Evolutionary conservation across 2,797 vertebrate species (phyloP), one percentile per base, ranked within the genome.

Genomic region (Trachurus trachurus): DNA sequence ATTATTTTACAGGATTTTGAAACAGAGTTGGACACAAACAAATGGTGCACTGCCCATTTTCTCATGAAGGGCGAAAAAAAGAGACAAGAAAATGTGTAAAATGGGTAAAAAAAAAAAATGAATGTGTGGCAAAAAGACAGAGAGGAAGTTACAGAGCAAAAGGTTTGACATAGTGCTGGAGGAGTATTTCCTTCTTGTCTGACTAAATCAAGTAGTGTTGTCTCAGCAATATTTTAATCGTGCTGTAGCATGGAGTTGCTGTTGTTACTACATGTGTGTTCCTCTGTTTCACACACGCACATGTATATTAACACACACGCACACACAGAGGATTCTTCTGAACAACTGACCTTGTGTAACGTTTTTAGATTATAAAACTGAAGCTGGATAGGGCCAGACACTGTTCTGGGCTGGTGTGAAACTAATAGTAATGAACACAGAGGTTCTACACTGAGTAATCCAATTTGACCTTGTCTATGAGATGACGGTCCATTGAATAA

Each of bases 131-230:
- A 53, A 77, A 84, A 78, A 26, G 37, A 69, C 45, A n/a, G 37
- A 31, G 9, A 58, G 31, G 10, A 78, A 73, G 59, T 69, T 79
- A 87, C 76, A 83, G 78, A 84, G 71, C 10, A 68, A 72, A 74
- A 82, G 78, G 87, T 85, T 71, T 92, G 92, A 94, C 90, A 86
- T 78, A 78, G 79, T 76, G 89, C 90, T 88, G 82, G 86, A 91
- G 90, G 90, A 87, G 85, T 85, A 81, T 92, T 93, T 87, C 86
- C 75, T 89, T 66, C 86, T 76, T 88, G 89, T 94, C 89, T 85
- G 78, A 71, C 83, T 82, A 76, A 91, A 93, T 93, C 89, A 90
- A 74, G 80, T 71, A 62, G 76, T 87, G 84, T 87, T 86, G 84
- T 84, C 78, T 92, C 88, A 88, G 88, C 86, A 83, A 62, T 78